Evolutionary conservation across 2,113 vertebrate species (phyloP).

Genomic region (Macaca mulatta): DNA sequence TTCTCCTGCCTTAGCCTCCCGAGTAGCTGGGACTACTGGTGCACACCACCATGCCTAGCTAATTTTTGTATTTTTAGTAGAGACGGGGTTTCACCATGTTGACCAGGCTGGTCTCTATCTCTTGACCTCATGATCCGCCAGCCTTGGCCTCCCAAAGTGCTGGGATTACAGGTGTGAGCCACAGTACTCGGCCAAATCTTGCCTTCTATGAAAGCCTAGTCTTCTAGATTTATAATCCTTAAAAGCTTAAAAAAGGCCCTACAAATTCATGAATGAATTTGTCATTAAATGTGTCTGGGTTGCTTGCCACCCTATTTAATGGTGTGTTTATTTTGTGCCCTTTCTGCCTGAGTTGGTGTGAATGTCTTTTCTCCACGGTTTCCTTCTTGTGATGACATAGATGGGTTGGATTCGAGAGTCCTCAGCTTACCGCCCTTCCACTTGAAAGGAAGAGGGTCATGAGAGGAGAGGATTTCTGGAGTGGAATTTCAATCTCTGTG

Average conservation of each 20-base stretch:
- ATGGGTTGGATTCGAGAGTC: not conserved
- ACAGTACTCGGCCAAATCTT: not conserved
- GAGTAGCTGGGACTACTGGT: too few relatives aligned
- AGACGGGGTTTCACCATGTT: too few relatives aligned
- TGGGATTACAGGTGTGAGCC: too few relatives aligned
- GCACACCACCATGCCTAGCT: too few relatives aligned
- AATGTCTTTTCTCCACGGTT: not conserved
- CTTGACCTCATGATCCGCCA: too few relatives aligned
- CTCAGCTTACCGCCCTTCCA: not conserved
- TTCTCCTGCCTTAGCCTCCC: too few relatives aligned
- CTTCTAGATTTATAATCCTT: not conserved
- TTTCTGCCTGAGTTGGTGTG: not conserved
- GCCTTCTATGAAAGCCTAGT: not conserved
- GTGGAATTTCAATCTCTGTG: not conserved
- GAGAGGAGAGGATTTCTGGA: not conserved
- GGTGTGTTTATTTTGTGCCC: not conserved
- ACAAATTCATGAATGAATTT: not conserved
- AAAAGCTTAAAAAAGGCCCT: not conserved
- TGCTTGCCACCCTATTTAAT: not conserved
- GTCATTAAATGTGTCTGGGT: not conserved
- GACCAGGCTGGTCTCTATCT: too few relatives aligned
- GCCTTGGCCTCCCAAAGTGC: too few relatives aligned
- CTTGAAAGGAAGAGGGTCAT: conserved; percentile 33
- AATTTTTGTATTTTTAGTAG: too few relatives aligned
- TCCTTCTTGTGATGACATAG: not conserved